Evolutionary conservation across 2,888 invertebrate genomes (phyloP).

Genomic region (Thera obeliscata): DNA sequence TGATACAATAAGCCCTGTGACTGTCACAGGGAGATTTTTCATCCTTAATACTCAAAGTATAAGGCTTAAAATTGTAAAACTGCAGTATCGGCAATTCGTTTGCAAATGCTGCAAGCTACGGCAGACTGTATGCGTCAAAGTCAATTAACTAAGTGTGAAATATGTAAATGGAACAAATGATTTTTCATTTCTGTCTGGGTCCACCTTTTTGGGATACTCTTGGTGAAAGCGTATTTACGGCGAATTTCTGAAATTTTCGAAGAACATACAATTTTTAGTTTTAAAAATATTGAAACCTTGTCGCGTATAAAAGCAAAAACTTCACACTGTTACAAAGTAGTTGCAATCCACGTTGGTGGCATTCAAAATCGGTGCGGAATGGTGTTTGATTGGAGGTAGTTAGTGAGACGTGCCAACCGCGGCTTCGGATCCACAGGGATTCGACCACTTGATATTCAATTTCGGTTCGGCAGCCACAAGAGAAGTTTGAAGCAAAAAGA

Average conservation of each 20-base stretch:
- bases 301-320: constrained; percentile 2
- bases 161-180: constrained; percentile 59
- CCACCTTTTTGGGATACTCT: constrained; percentile 3
- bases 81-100: constrained; percentile 44
- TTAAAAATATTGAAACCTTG: no score
- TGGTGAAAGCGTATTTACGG: constrained; percentile 4
- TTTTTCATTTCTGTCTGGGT: constrained; percentile 35
- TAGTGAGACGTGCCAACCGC: constrained; percentile 30
- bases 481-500: neutral
- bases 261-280: neutral
- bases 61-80: constrained; percentile 26
- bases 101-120: constrained; percentile 45
- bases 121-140: constrained; percentile 55
- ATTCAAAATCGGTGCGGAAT: constrained; percentile 28
- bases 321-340: constrained; percentile 12
- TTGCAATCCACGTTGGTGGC: constrained; percentile 23
- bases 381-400: constrained; percentile 38
- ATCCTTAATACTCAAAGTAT: neutral
- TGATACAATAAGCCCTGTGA: constrained; percentile 54
- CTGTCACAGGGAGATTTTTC: constrained; percentile 21
- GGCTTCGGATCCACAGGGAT: constrained; percentile 15
- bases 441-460: constrained; percentile 27
- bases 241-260: neutral
- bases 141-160: constrained; percentile 71
- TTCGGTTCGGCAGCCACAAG: neutral